Evolutionary conservation across 2,797 vertebrate genomes (phyloP), one percentile per base, ranked within the genome.

Genomic region (Amniataba percoides): DNA sequence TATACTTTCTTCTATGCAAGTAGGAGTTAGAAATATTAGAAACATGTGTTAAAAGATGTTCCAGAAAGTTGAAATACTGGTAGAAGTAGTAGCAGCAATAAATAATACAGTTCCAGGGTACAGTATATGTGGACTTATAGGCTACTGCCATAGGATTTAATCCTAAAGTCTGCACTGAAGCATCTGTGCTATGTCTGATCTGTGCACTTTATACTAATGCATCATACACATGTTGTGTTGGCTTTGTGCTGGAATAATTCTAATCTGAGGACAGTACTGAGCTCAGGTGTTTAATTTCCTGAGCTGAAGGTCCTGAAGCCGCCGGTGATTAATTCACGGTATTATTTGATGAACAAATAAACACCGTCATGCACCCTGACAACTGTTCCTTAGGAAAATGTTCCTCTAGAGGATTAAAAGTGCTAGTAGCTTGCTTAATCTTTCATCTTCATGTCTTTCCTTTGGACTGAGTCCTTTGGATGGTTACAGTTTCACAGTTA

Each of bases 361-460:
- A 53, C 27, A 62, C 40, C 40, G 10, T 56, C 46, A 67, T 65
- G 25, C 39, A n/a, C 19, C 7, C n/a, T 56, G 66, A 51, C 45
- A 61, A 53, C 56, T 58, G 16, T 43, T 70, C 19, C 3, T 31
- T 34, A 25, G 21, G 60, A 77, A 75, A 80, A 69, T 52, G 40
- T 65, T 77, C 36, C 10, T 74, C 45, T 5, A 15, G 9, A 59
- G 10, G 48, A 65, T 73, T 73, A 10, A 74, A 71, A 42, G 61
- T 43, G 57, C 19, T 7, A 2, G 53, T 51, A 40, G 18, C 19
- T 2, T 62, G 39, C 46, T 64, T 66, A n/a, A 66, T 80, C 65
- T 79, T 74, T 83, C 65, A 73, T 77, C 52, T 81, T 49, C 18
- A 51, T 81, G 46, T 64, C 69, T 68, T 36, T 63, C 3, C 23